Conservation (phyloP, 2,797 vertebrate genomes). For the Brotula barbata region DNA sequence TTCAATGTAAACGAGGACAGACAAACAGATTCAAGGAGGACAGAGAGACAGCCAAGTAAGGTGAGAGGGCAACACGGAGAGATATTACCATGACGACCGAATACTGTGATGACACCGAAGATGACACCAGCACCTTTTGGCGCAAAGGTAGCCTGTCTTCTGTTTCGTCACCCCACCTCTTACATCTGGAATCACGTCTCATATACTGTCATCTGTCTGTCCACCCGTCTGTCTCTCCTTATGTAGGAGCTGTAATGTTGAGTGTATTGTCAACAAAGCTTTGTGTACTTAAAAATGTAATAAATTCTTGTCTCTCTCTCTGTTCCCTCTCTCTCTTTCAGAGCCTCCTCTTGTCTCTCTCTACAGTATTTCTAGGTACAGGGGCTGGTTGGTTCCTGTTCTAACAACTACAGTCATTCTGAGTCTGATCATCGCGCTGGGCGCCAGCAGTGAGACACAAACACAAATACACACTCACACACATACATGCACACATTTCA, state of each 20-base stretch:
- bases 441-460: slow-evolving; percentile 1
- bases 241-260: no score
- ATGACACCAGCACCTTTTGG: slow-evolving; percentile 47
- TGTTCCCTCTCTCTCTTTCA: background rate
- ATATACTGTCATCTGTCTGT: background rate
- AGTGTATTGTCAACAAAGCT: no score
- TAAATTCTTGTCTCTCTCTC: background rate
- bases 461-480: slow-evolving; percentile 11
- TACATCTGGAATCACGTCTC: no score
- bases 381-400: background rate
- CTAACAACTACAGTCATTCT: background rate
- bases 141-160: slow-evolving; percentile 36
- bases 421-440: background rate
- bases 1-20: background rate
- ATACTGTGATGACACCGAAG: slow-evolving; percentile 54
- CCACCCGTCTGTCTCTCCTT: slow-evolving; percentile 1
- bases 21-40: no score
- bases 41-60: background rate
- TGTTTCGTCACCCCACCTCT: background rate
- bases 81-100: slow-evolving; percentile 42
- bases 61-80: background rate
- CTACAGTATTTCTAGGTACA: background rate
- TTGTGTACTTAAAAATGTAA: no score
- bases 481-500: background rate
- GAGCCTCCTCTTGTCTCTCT: background rate